These are phyloP conservation scores for Canis aureus DNA, from an alignment of 2,113 vertebrate genomes.

Conservation along the genomic window DNA sequence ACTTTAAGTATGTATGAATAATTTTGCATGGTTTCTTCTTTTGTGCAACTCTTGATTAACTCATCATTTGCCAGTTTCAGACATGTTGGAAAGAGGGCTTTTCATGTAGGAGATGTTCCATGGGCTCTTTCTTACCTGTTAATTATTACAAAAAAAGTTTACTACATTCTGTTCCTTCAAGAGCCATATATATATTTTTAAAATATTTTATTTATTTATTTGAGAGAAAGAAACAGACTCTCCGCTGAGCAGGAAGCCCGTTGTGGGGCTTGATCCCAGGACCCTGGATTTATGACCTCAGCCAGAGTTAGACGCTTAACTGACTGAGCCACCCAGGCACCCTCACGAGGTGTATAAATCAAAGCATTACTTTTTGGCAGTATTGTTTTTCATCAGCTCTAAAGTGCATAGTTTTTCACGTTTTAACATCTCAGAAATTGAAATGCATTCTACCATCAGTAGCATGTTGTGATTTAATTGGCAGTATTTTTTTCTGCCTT, in stretches of 20 bases:
- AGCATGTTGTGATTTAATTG: conserved; percentile 38
- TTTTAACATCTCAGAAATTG: background rate
- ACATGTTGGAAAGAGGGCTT: background rate
- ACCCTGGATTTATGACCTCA: no score
- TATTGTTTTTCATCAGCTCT: background rate
- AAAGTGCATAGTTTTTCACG: background rate
- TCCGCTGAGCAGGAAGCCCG: no score
- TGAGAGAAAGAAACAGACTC: no score
- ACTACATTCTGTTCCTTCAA: background rate
- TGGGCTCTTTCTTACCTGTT: background rate
- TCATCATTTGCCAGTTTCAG: background rate
- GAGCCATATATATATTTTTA: background rate
- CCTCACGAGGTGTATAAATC: background rate
- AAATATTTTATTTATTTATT: no score
- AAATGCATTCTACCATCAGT: background rate
- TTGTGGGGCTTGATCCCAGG: no score
- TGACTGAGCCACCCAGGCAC: no score
- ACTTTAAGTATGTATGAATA: background rate
- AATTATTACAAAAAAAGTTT: background rate
- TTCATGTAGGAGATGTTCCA: background rate
- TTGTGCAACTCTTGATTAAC: background rate
- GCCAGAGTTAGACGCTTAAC: no score
- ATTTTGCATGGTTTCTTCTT: background rate
- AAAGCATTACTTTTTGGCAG: background rate
- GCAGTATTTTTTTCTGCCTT: background rate